phyloP scores from a whole-genome alignment of 2,888 invertebrate species.

The Phasia obesa region DNA sequence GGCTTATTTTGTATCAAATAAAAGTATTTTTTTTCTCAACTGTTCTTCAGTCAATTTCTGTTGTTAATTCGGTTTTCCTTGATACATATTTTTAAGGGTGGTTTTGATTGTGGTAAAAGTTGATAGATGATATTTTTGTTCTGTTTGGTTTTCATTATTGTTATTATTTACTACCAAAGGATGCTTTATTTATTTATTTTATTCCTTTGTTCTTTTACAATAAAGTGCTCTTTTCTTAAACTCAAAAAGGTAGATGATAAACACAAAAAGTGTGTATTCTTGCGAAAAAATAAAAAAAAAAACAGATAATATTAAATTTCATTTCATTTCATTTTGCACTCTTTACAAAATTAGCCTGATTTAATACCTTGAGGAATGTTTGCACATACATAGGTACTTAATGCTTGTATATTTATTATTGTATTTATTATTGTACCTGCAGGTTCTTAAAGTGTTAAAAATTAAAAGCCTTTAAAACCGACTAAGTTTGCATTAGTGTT shows the following conservation, averaged over 20 bases:
- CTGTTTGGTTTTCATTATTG: conserved; percentile 26
- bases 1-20: conserved; percentile 50
- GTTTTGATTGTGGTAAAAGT: conserved; percentile 68
- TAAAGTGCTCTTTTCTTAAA: conserved; percentile 30
- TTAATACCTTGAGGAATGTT: conserved; percentile 38
- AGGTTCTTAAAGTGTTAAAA: conserved; percentile 53
- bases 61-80: conserved; percentile 53
- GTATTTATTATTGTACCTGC: conserved; percentile 37
- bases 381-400: not conserved
- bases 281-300: conserved; percentile 3
- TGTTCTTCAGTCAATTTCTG: conserved; percentile 34
- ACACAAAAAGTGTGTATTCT: conserved; percentile 18
- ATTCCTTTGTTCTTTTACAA: not conserved
- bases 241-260: conserved; percentile 48
- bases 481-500: conserved; percentile 15
- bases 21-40: conserved; percentile 39
- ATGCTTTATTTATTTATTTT: conserved; percentile 29
- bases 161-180: conserved; percentile 40
- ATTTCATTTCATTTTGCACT: conserved; percentile 44
- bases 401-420: not conserved
- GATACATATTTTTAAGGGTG: conserved; percentile 62
- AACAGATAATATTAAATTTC: conserved; percentile 53
- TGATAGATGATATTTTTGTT: conserved; percentile 59
- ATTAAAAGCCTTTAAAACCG: conserved; percentile 31
- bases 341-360: conserved; percentile 52